These are phyloP conservation scores for Macrobrachium rosenbergii DNA, from an alignment of 1,140 invertebrate species.

Conservation along the genomic window DNA sequence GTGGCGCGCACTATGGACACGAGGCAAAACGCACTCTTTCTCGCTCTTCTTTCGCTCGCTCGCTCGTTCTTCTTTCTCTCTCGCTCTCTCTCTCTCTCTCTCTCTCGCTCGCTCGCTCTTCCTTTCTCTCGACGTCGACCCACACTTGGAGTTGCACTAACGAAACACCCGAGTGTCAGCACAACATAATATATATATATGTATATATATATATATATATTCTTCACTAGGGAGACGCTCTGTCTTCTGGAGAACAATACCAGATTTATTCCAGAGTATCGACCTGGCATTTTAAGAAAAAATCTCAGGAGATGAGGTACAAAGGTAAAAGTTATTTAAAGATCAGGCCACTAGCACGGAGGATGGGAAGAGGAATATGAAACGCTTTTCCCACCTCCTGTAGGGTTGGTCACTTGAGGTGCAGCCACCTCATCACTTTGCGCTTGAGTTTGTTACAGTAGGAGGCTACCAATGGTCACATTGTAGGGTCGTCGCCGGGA, in stretches of 20 bases:
- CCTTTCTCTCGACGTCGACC: neutral
- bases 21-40: conserved; percentile 46
- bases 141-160: conserved; percentile 37
- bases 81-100: no score
- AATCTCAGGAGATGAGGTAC: conserved; percentile 61
- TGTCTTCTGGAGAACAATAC: conserved; percentile 36
- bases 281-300: conserved; percentile 43
- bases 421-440: conserved; percentile 62
- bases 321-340: conserved; percentile 46
- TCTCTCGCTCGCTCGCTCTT: no score
- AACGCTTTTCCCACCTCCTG: conserved; percentile 38
- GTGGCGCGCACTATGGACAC: conserved; percentile 47
- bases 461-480: conserved; percentile 61
- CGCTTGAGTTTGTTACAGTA: conserved; percentile 63
- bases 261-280: conserved; percentile 18
- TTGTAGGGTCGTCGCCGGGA: conserved; percentile 59
- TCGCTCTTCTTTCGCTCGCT: no score
- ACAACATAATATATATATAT: conserved; percentile 19
- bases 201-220: neutral
- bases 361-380: neutral
- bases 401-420: conserved; percentile 59
- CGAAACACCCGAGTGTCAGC: conserved; percentile 43
- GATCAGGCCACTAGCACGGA: conserved; percentile 46
- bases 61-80: neutral
- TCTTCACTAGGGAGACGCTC: conserved; percentile 33